Base-by-base conservation (phyloP, 2,113 vertebrate species). In the Amazona vittata region DNA sequence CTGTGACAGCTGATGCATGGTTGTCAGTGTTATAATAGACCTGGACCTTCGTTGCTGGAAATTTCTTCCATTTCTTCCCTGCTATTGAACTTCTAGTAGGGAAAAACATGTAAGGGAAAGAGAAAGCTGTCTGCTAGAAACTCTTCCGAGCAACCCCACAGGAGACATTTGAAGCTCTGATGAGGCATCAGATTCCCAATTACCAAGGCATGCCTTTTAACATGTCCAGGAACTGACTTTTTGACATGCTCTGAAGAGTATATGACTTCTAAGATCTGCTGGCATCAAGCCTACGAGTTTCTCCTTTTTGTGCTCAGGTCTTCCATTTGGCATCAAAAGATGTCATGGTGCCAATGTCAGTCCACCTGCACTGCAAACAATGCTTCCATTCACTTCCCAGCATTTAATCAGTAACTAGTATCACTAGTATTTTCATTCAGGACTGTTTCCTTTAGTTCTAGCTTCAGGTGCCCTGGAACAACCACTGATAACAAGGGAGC, bases 161-260 rank as follows among this genome's bases (percentile, higher is more conserved):
- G 85, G 93, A 94, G 75, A 92, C 20, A 89, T 90, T 83, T 67
- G 88, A 93, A 84, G 68, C 79, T 44, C 19, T 4, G 62, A 86
- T 24, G 57, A 70, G 81, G 83, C 80, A 96, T 92, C 78, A 87
- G 90, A 63, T 96, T 95, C 83, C 88, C 88, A 94, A 63, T 96
- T 96, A 87, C 53, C 10, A 28, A 78, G 46, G 62, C 82, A 92
- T 3, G 2, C 60, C 69, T 83, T 86, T 77, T 65, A 94, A 92
- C 62, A 86, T 55, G 81, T 68, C 89, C 91, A 87, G 74, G 29
- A 96, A 93, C 81, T 76, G 86, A 91, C 52, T 83, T 89, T 91
- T 81, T 89, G 63, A 88, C 77, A 86, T 87, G 92, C 89, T 96
- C 91, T 89, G 83, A 92, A 95, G 94, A 89, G 49, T 74, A 28